phyloP scores from a whole-genome alignment of 1,140 invertebrate genomes.

The Drosophila murphyi region DNA sequence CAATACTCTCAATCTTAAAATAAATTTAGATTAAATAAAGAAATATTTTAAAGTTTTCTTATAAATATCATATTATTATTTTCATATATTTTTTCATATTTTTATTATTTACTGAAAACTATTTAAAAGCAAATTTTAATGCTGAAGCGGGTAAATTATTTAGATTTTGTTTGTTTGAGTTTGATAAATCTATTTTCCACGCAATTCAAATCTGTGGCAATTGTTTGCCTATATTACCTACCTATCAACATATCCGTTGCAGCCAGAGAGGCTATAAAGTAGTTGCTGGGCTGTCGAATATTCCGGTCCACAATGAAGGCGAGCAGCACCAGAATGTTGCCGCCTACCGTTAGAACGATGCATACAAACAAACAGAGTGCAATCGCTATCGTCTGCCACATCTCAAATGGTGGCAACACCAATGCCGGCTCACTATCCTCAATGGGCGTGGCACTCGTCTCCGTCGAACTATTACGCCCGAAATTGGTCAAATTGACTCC shows the following conservation, averaged over 20 bases:
- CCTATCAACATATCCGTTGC: constrained; percentile 99
- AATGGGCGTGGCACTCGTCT: constrained; percentile 33
- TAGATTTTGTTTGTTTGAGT: too few relatives aligned
- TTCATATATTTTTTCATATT: too few relatives aligned
- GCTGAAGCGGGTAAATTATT: too few relatives aligned
- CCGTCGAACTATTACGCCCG: constrained; percentile 47
- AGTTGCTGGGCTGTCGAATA: constrained; percentile 99
- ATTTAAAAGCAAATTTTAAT: too few relatives aligned
- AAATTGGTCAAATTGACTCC: constrained; percentile 64
- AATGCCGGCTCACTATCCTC: constrained; percentile 84
- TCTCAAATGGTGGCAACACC: constrained; percentile 92
- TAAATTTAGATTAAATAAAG: too few relatives aligned
- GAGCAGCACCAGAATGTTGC: constrained; percentile 98
- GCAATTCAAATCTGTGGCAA: too few relatives aligned
- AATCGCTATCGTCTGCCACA: constrained; percentile 96
- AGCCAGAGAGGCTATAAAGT: constrained; percentile 99
- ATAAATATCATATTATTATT: too few relatives aligned
- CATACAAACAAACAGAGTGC: constrained; percentile 95
- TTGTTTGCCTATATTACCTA: constrained; percentile 78
- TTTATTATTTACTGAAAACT: too few relatives aligned
- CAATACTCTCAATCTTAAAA: too few relatives aligned
- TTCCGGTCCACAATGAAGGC: constrained; percentile 98
- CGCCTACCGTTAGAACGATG: constrained; percentile 96
- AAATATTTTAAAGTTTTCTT: too few relatives aligned
- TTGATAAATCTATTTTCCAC: too few relatives aligned